Percentiles rank a stretch among this genome's conserved stretches.
These are phyloP conservation scores for Mionectes macconnelli DNA, from an alignment of 2,113 vertebrate genomes.

Conservation along the genomic window DNA sequence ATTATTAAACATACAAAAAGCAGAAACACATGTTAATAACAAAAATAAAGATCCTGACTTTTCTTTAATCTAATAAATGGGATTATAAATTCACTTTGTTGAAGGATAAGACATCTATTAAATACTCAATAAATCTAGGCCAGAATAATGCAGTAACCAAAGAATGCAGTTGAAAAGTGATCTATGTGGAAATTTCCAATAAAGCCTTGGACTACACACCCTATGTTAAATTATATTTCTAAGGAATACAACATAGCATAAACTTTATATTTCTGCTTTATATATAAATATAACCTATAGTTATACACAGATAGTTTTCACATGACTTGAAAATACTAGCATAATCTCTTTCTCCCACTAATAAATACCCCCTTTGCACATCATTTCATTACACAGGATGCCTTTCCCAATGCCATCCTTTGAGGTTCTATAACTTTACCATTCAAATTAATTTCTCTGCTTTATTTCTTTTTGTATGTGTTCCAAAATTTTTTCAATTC, in stretches of 20 bases:
- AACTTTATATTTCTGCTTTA: background rate
- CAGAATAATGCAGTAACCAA: background rate
- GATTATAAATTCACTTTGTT: background rate
- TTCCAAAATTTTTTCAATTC: background rate
- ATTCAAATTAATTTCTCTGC: background rate
- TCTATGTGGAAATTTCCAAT: background rate
- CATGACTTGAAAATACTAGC: background rate
- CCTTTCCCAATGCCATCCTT: background rate
- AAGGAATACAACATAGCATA: too few species aligned
- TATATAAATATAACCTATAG: background rate
- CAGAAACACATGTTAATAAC: background rate
- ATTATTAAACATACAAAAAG: background rate
- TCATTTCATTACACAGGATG: background rate
- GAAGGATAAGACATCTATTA: background rate
- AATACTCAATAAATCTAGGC: background rate
- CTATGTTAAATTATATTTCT: background rate
- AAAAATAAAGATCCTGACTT: background rate
- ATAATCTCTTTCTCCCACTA: background rate
- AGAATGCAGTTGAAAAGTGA: accelerated
- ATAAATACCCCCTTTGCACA: background rate
- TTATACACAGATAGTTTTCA: background rate
- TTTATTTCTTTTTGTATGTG: background rate
- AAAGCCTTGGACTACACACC: background rate
- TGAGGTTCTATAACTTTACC: background rate
- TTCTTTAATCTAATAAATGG: background rate